A percentile compares a stretch with the other conserved stretches of the same genome.
These are phyloP conservation scores for Lasaia peninsularis DNA, from an alignment of 1,140 invertebrate species.

Conservation along the genomic window DNA sequence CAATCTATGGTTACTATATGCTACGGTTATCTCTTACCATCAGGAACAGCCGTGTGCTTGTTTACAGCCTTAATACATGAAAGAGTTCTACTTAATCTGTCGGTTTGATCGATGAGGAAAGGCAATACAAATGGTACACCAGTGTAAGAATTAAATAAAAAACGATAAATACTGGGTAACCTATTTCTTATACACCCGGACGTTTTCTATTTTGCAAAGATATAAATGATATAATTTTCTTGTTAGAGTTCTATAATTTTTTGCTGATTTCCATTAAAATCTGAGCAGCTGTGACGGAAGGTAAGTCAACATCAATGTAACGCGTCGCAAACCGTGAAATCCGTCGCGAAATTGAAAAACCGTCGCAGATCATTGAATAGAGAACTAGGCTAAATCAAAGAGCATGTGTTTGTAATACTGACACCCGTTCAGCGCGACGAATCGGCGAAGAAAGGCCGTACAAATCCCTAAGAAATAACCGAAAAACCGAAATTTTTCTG, in stretches of 20 bases:
- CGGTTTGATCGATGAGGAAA: too few species aligned
- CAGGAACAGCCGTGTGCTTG: too few species aligned
- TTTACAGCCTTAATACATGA: too few species aligned
- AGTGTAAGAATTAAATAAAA: too few species aligned
- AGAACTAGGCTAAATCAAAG: constrained; percentile 56
- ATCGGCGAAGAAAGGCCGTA: constrained; percentile 73
- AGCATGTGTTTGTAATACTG: constrained; percentile 71
- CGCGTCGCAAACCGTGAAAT: constrained; percentile 65
- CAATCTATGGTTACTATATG: too few species aligned
- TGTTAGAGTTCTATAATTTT: constrained; percentile 15
- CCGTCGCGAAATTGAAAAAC: constrained; percentile 68
- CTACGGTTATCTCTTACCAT: too few species aligned
- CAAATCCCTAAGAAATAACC: constrained; percentile 76
- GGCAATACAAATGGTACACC: too few species aligned
- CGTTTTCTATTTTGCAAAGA: background rate
- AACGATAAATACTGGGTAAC: too few species aligned
- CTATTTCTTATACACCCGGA: background rate
- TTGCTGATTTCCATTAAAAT: constrained; percentile 34
- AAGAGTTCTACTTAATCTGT: too few species aligned
- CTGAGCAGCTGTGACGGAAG: constrained; percentile 74
- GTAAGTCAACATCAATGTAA: constrained; percentile 76
- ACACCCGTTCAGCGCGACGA: constrained; percentile 68
- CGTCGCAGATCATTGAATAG: constrained; percentile 56
- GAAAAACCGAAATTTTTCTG: constrained; percentile 77
- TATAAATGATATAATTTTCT: constrained; percentile 6